Evolutionary conservation across 2,888 invertebrate species (phyloP).

Genomic region (Folsomia candida): DNA sequence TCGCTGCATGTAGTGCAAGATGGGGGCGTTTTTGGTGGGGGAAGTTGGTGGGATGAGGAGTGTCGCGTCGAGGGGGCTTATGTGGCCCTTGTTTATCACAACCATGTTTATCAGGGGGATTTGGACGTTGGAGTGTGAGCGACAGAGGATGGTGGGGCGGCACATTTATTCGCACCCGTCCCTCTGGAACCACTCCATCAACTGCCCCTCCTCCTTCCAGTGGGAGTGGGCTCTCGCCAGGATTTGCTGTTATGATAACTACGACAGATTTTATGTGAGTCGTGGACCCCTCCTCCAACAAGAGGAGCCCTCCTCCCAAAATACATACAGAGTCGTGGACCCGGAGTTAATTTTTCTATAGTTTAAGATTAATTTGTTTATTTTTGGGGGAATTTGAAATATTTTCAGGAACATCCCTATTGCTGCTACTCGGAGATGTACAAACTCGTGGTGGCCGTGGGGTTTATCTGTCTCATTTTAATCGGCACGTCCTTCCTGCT

Average conservation of each 20-base stretch:
- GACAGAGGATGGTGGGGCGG: neutral
- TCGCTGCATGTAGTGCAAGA: neutral
- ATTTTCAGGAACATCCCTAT: constrained; percentile 32
- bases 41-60: neutral
- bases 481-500: constrained; percentile 33
- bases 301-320: too few species aligned
- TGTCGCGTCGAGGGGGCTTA: too few species aligned
- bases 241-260: constrained; percentile 45
- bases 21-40: too few species aligned
- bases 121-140: neutral
- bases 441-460: constrained; percentile 44
- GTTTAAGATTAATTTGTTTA: neutral
- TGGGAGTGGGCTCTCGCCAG: constrained; percentile 48
- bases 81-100: too few species aligned
- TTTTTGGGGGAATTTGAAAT: neutral
- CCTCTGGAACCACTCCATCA: constrained; percentile 37
- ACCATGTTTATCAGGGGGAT: neutral
- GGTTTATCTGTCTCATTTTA: constrained; percentile 42
- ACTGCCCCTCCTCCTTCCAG: constrained; percentile 42
- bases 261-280: constrained; percentile 31
- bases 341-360: neutral
- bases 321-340: too few species aligned
- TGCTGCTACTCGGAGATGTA: constrained; percentile 48
- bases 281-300: constrained; percentile 32
- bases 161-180: neutral